Evolutionary conservation across 1,140 invertebrate species (phyloP), one percentile per base, ranked within the genome.

Genomic region (Rhagoletis zephyria): DNA sequence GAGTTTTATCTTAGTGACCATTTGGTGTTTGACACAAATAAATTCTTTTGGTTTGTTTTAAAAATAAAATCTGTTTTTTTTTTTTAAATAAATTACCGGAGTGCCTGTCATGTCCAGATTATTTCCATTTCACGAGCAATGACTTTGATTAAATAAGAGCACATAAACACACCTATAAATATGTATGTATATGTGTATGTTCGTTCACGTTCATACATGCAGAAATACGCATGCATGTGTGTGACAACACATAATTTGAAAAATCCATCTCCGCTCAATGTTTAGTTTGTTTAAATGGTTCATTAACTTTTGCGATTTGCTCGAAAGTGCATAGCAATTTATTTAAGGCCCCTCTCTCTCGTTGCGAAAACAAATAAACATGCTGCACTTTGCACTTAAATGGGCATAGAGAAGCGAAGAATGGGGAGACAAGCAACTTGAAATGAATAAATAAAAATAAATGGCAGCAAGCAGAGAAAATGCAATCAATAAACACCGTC

Each of bases 301-400:
- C 74, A 81, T 81, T 81, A 81, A 81, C 74, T 81, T 59, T 81
- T 81, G 74, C 74, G 74, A 81, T 81, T 81, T 51, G 42, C 48
- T 10, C 4, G 74, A 81, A 56, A 81, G 74, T 56, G 48, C 74
- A 56, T 19, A 42, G 74, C 19, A 81, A 81, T 81, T 81, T 81
- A 81, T 81, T 81, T 81, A 56, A 56, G 5, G 56, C 4, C 56
- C 48, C 48, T 48, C 9, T 56, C 51, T 51, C 16, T n/a, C 19
- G 74, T 81, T 56, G 5, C 51, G n/a, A 45, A 81, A 81, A 81
- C 48, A 81, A 81, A 81, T 81, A 56, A 81, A 51, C n/a, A 81
- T 30, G 74, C 48, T 56, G 74, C 48, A 81, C 45, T 81, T 81
- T 59, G 74, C 74, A 19, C 74, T 81, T 56, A 56, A 81, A 48